These are phyloP conservation scores for Ptilorrhoa leucosticta DNA, from an alignment of 2,113 vertebrate species.

Conservation along the genomic window DNA sequence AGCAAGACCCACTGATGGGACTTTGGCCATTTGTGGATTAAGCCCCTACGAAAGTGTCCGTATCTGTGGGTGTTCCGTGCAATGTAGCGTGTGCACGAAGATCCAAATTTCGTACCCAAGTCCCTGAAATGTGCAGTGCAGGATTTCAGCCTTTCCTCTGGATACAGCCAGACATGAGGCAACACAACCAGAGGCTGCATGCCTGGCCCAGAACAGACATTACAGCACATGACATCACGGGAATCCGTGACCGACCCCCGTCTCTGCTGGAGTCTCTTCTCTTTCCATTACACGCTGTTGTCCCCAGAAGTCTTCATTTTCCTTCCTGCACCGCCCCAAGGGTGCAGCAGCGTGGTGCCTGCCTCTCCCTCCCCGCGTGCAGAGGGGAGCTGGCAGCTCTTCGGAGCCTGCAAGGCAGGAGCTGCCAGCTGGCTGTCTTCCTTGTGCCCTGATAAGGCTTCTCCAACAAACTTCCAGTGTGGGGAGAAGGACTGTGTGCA, in stretches of 20 bases:
- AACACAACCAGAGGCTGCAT: neutral
- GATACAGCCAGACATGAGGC: neutral
- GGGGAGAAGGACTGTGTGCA: neutral
- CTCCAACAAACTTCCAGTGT: neutral
- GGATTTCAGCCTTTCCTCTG: neutral
- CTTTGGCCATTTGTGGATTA: neutral
- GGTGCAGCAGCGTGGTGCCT: neutral
- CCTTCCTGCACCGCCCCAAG: neutral
- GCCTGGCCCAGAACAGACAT: fast-evolving
- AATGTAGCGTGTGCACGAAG: fast-evolving
- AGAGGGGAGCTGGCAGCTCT: neutral
- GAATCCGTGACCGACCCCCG: fast-evolving
- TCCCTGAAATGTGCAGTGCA: neutral
- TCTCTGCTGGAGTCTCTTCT: neutral
- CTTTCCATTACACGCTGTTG: fast-evolving
- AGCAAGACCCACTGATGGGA: neutral
- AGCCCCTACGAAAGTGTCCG: fast-evolving
- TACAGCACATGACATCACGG: neutral
- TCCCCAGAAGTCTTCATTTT: neutral
- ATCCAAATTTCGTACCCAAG: neutral
- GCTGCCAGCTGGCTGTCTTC: neutral
- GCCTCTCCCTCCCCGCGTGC: fast-evolving
- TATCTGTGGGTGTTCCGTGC: neutral
- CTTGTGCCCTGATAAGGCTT: neutral
- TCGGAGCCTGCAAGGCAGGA: neutral